Evolutionary conservation across 2,113 vertebrate genomes (phyloP).

Genomic region (Campylomormyrus tamandua): DNA sequence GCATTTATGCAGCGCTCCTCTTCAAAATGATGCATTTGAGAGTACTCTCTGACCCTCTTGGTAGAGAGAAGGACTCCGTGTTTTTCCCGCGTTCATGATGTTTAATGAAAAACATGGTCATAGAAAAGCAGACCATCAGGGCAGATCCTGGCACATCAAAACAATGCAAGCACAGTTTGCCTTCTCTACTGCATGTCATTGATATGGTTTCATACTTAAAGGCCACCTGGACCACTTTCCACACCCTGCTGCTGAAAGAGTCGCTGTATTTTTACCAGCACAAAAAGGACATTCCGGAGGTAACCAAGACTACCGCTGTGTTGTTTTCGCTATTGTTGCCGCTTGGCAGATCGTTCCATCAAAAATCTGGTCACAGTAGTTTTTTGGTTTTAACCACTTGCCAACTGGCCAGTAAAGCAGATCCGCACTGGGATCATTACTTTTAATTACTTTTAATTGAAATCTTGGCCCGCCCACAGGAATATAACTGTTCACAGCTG

Average conservation of each 20-base stretch:
- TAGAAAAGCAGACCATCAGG: background rate
- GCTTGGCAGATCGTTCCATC: background rate
- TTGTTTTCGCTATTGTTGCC: background rate
- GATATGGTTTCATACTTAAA: conserved; percentile 50
- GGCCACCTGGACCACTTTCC: conserved; percentile 73
- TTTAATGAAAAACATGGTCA: background rate
- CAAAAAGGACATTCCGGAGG: conserved; percentile 70
- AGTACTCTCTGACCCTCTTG: background rate
- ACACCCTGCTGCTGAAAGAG: conserved; percentile 68
- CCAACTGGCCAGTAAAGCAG: background rate
- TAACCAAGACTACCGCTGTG: conserved; percentile 34
- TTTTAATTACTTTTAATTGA: background rate
- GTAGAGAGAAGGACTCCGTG: background rate
- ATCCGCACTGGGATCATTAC: background rate
- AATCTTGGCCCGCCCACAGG: background rate
- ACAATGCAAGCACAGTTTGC: background rate
- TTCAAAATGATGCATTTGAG: background rate
- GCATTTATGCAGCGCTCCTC: background rate
- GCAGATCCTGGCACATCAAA: background rate
- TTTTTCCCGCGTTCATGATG: background rate
- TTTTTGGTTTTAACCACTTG: background rate
- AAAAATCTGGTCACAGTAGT: background rate
- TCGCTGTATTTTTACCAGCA: conserved; percentile 80
- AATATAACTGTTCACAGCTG: background rate
- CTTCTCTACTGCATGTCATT: background rate